These are phyloP conservation scores for Coluber constrictor DNA, from an alignment of 2,797 vertebrate species.

Conservation along the genomic window DNA sequence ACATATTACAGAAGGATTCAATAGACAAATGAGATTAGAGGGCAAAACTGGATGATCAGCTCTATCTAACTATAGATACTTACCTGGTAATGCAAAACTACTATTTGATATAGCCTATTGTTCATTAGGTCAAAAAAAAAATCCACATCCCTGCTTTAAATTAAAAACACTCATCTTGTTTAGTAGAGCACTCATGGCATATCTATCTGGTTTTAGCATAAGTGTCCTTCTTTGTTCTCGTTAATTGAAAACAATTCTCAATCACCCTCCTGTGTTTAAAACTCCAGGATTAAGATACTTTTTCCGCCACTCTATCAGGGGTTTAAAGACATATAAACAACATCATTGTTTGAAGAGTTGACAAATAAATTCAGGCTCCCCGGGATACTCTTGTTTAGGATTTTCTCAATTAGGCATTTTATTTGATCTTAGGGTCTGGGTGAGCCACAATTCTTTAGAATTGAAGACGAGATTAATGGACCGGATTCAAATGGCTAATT, in stretches of 20 bases:
- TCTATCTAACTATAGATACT: background rate
- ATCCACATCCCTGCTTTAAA: slow-evolving; percentile 52
- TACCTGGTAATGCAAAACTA: background rate
- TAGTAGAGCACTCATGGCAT: slow-evolving; percentile 62
- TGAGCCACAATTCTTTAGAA: slow-evolving; percentile 75
- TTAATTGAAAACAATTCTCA: slow-evolving; percentile 79
- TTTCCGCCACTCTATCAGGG: slow-evolving; percentile 65
- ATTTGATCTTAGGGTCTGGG: slow-evolving; percentile 78
- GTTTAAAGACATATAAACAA: slow-evolving; percentile 80
- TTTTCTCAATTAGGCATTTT: slow-evolving; percentile 82
- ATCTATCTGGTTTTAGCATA: slow-evolving; percentile 72
- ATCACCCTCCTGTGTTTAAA: slow-evolving; percentile 75
- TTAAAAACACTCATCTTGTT: slow-evolving; percentile 70
- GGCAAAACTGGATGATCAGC: background rate
- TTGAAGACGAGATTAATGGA: slow-evolving; percentile 77
- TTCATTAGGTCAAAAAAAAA: background rate
- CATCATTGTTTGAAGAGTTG: slow-evolving; percentile 76
- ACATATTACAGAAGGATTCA: background rate
- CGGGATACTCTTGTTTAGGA: slow-evolving; percentile 76
- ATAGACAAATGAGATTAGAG: background rate
- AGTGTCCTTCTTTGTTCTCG: slow-evolving; percentile 70
- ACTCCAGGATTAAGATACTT: slow-evolving; percentile 73
- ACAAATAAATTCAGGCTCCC: slow-evolving; percentile 78
- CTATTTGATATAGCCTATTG: background rate
- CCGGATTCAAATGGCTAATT: slow-evolving; percentile 76